Evolutionary conservation across 2,113 vertebrate species (phyloP).

Genomic region (Brachyistius frenatus): DNA sequence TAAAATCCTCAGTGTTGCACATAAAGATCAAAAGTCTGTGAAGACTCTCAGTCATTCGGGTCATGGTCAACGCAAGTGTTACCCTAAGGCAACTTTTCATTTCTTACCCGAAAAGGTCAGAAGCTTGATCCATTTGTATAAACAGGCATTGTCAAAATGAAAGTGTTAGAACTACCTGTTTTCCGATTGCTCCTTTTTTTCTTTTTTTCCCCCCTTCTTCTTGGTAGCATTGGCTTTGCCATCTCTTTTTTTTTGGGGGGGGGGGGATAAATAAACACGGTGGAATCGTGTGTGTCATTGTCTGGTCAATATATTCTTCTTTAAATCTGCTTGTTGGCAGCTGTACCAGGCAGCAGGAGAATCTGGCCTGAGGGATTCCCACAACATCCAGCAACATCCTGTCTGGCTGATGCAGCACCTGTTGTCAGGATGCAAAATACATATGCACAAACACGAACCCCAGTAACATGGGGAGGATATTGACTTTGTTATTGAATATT

Average conservation of each 20-base stretch:
- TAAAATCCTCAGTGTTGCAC: not conserved
- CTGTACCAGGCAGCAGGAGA: constrained; percentile 45
- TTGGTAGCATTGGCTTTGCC: too few relatives aligned
- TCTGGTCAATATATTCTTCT: constrained; percentile 59
- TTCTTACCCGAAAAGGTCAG: too few relatives aligned
- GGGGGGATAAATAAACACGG: not conserved
- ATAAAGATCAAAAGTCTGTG: too few relatives aligned
- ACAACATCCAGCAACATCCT: constrained; percentile 67
- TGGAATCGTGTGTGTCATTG: constrained; percentile 31
- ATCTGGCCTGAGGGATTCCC: constrained; percentile 57
- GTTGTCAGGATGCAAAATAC: constrained; percentile 56
- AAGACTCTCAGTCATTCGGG: too few relatives aligned
- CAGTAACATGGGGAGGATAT: constrained; percentile 16
- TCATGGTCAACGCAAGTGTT: too few relatives aligned
- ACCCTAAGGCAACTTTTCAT: too few relatives aligned
- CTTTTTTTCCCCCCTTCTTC: not conserved
- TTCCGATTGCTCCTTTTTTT: not conserved
- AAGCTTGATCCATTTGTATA: not conserved
- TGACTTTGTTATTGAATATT: constrained; percentile 11
- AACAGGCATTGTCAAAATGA: not conserved
- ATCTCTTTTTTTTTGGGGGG: too few relatives aligned
- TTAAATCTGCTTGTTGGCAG: constrained; percentile 60
- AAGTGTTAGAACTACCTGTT: not conserved
- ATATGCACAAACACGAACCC: constrained; percentile 50
- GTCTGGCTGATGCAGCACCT: constrained; percentile 65